Conservation (phyloP, 2,797 vertebrate species). For the Tapirus indicus region DNA sequence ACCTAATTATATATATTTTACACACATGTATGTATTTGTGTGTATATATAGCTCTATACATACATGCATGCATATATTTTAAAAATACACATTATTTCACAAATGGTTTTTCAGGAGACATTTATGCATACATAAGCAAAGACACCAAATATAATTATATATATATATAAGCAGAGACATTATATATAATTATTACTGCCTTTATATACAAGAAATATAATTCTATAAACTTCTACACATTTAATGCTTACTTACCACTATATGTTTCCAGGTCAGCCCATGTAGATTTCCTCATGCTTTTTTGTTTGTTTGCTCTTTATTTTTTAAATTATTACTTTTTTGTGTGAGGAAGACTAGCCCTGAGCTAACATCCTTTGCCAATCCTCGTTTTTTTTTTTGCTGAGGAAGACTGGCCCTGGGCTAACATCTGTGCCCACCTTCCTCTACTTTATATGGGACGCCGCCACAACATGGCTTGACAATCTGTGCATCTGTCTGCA, state of each 20-base stretch:
- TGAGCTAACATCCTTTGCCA: too few species aligned
- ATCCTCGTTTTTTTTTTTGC: too few species aligned
- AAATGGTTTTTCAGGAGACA: not conserved
- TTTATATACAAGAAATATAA: not conserved
- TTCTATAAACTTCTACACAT: not conserved
- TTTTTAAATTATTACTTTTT: too few species aligned
- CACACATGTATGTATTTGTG: not conserved
- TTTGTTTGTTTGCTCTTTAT: not conserved
- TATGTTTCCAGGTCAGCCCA: not conserved
- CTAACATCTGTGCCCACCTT: too few species aligned
- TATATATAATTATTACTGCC: not conserved
- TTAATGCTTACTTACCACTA: not conserved
- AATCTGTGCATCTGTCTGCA: too few species aligned
- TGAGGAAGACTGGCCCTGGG: too few species aligned
- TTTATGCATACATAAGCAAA: not conserved
- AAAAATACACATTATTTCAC: not conserved
- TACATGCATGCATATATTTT: not conserved
- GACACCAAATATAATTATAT: not conserved
- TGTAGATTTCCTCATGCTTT: not conserved
- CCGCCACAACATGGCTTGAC: too few species aligned
- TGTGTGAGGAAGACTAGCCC: too few species aligned
- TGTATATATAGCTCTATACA: not conserved
- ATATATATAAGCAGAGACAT: not conserved
- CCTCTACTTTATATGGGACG: too few species aligned
- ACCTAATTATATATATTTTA: not conserved